These are phyloP conservation scores for Aplocera efformata DNA, from an alignment of 2,888 invertebrate genomes.

Conservation along the genomic window DNA sequence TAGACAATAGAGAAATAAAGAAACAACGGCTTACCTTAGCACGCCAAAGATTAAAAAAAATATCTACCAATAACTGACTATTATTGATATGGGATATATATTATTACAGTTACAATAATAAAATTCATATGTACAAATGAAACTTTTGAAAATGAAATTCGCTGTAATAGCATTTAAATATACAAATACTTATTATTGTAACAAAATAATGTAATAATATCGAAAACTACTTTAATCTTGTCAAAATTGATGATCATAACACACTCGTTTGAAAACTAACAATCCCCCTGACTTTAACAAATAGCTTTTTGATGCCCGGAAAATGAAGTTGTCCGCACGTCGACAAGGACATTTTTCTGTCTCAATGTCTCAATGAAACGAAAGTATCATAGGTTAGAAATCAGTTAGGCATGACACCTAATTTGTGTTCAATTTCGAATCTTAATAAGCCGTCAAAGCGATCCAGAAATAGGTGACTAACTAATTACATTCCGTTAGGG, in stretches of 20 bases:
- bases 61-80: no score
- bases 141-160: no score
- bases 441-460: conserved; percentile 79
- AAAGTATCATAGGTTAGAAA: conserved; percentile 53
- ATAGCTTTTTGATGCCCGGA: conserved; percentile 72
- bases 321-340: conserved; percentile 68
- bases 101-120: no score
- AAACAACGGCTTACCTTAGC: no score
- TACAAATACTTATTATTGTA: no score
- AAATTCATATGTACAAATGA: no score
- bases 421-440: conserved; percentile 78
- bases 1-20: no score
- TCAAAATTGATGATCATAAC: conserved; percentile 13
- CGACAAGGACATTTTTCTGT: conserved; percentile 59
- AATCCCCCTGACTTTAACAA: conserved; percentile 38
- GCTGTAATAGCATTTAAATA: no score
- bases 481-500: conserved; percentile 68
- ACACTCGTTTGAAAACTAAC: conserved; percentile 16
- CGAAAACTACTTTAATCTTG: background rate
- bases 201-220: background rate
- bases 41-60: no score
- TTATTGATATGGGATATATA: no score
- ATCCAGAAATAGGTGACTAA: conserved; percentile 69
- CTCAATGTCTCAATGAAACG: conserved; percentile 30
- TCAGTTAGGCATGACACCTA: conserved; percentile 74